Evolutionary conservation across 2,888 invertebrate species (phyloP).

Genomic region (Panorpa germanica): DNA sequence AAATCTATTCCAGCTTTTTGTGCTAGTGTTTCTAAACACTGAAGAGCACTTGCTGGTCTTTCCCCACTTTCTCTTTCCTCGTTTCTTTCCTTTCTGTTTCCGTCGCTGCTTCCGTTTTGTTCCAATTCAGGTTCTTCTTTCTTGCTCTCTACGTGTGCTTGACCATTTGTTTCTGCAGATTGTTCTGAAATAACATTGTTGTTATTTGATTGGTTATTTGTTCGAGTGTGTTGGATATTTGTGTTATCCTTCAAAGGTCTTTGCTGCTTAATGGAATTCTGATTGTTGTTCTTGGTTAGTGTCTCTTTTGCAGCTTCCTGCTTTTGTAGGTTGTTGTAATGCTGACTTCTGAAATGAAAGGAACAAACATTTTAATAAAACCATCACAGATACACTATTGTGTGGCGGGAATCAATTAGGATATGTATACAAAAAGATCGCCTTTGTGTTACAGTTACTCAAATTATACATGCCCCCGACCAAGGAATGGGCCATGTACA

Average conservation of each 20-base stretch:
- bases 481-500: too few relatives aligned
- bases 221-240: slow-evolving; percentile 16
- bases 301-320: slow-evolving; percentile 28
- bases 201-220: background rate
- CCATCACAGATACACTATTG: too few relatives aligned
- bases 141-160: slow-evolving; percentile 27
- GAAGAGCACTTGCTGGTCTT: slow-evolving; percentile 37
- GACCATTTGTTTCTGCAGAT: slow-evolving; percentile 20
- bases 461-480: too few relatives aligned
- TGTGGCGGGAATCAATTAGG: too few relatives aligned
- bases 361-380: slow-evolving; percentile 4
- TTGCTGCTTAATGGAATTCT: slow-evolving; percentile 4
- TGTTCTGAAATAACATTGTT: background rate
- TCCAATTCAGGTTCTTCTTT: slow-evolving; percentile 20
- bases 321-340: slow-evolving; percentile 37
- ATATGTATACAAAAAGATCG: too few relatives aligned
- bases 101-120: slow-evolving; percentile 27
- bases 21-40: slow-evolving; percentile 52
- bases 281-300: slow-evolving; percentile 18
- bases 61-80: too few relatives aligned
- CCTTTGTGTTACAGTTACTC: too few relatives aligned
- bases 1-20: slow-evolving; percentile 56
- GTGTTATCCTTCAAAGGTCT: slow-evolving; percentile 22
- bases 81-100: too few relatives aligned
- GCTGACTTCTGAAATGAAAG: slow-evolving; percentile 34